These are phyloP conservation scores for Dyspetes luteomarginatus DNA, from an alignment of 2,888 invertebrate genomes.

Conservation along the genomic window DNA sequence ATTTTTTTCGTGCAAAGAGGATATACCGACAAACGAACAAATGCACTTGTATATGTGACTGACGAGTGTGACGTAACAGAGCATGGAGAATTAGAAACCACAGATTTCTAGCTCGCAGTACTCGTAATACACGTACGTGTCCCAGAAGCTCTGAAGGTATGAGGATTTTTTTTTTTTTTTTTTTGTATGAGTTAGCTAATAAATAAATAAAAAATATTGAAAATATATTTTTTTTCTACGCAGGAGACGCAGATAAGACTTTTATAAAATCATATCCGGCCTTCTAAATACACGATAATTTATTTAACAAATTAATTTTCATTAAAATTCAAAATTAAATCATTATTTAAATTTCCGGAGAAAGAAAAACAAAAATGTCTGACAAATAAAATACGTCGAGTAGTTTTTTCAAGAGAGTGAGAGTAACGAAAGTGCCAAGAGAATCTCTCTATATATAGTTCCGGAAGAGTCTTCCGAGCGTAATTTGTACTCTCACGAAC, in stretches of 20 bases:
- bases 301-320: too few species aligned
- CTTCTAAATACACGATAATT: too few species aligned
- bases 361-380: neutral
- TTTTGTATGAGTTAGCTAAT: neutral
- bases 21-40: neutral
- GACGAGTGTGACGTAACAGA: slow-evolving; percentile 39
- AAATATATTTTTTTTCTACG: too few species aligned
- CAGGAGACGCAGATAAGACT: too few species aligned
- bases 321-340: too few species aligned
- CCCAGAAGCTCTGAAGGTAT: slow-evolving; percentile 20
- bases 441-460: neutral
- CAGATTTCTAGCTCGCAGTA: slow-evolving; percentile 21
- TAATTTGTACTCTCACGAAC: slow-evolving; percentile 17
- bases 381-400: neutral
- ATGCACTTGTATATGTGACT: neutral
- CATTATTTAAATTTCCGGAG: too few species aligned
- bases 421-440: slow-evolving; percentile 20
- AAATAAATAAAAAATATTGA: neutral
- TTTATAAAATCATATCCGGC: too few species aligned
- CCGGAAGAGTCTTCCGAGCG: slow-evolving; percentile 9
- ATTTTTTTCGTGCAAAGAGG: neutral
- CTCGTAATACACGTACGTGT: slow-evolving; percentile 2
- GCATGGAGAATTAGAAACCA: slow-evolving; percentile 58
- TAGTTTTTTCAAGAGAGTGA: neutral
- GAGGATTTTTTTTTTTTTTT: slow-evolving; percentile 27